Evolutionary conservation across 2,113 vertebrate genomes (phyloP).

Genomic region (Hippolais icterina): DNA sequence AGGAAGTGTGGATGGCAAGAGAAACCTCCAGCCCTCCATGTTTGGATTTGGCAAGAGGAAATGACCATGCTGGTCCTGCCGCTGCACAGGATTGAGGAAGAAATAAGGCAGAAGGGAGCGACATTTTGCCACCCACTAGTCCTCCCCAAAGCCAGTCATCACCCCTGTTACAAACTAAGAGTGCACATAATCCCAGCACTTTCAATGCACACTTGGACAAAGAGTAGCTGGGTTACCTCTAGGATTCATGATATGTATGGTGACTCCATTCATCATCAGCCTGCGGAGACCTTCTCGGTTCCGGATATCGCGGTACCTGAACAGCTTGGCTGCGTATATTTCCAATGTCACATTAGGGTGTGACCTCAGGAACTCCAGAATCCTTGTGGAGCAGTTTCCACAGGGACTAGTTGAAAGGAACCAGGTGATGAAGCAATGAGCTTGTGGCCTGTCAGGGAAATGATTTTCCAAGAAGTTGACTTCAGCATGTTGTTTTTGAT

Average conservation of each 20-base stretch:
- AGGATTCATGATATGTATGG: conserved; percentile 23
- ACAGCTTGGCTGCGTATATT: conserved; percentile 49
- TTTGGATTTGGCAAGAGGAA: not conserved
- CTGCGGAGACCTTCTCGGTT: conserved; percentile 50
- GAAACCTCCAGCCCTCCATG: not conserved
- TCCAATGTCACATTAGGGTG: conserved; percentile 34
- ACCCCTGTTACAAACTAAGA: not conserved
- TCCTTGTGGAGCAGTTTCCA: conserved; percentile 22
- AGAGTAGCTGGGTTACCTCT: conserved; percentile 32
- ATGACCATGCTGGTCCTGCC: not conserved
- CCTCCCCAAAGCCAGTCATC: not conserved
- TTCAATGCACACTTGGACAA: not conserved
- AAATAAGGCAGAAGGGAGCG: not conserved
- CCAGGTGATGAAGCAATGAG: conserved; percentile 60
- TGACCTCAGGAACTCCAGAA: conserved; percentile 40
- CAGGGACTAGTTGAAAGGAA: conserved; percentile 69
- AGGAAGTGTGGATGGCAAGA: not conserved
- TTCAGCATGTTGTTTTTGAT: conserved; percentile 57
- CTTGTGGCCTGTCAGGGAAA: not conserved
- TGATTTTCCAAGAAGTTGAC: conserved; percentile 61
- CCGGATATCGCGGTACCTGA: not conserved
- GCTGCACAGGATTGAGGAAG: not conserved
- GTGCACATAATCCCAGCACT: not conserved
- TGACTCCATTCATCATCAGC: not conserved
- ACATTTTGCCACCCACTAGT: not conserved